Percentiles rank a stretch among this genome's conserved stretches.
Conservation (phyloP, 2,113 vertebrate genomes). For the Puma concolor region DNA sequence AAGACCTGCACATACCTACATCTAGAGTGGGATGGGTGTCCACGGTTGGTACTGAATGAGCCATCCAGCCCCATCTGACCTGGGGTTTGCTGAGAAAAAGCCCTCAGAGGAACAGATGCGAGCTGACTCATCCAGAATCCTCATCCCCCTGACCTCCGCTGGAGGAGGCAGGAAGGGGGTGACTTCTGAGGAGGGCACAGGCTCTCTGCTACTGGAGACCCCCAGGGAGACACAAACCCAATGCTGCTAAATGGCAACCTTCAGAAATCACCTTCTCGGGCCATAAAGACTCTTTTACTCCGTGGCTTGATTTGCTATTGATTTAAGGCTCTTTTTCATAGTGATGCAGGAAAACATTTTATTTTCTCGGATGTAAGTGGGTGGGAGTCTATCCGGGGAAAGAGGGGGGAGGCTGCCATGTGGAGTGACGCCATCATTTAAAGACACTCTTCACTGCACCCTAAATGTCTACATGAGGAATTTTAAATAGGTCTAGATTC, state of each 20-base stretch:
- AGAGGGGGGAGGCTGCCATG: neutral
- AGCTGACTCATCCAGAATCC: neutral
- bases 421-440: neutral
- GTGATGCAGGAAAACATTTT: slow-evolving; percentile 32
- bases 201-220: neutral
- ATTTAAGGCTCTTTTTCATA: slow-evolving; percentile 25
- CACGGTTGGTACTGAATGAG: neutral
- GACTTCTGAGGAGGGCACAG: neutral
- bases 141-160: neutral
- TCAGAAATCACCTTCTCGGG: slow-evolving; percentile 42
- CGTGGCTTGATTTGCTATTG: neutral
- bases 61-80: neutral
- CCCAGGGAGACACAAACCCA: slow-evolving; percentile 32
- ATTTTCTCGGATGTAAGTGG: slow-evolving; percentile 26
- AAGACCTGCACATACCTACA: neutral
- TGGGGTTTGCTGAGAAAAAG: neutral
- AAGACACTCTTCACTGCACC: rapidly evolving
- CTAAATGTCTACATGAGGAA: neutral
- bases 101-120: neutral
- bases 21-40: no score
- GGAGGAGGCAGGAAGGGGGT: neutral
- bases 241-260: neutral
- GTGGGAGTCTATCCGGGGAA: neutral
- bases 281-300: slow-evolving; percentile 26
- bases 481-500: neutral